Percentiles rank a stretch among this genome's conserved stretches.
phyloP scores from a whole-genome alignment of 64 coral and sea anemone species.

The Pocillopora damicornis region DNA sequence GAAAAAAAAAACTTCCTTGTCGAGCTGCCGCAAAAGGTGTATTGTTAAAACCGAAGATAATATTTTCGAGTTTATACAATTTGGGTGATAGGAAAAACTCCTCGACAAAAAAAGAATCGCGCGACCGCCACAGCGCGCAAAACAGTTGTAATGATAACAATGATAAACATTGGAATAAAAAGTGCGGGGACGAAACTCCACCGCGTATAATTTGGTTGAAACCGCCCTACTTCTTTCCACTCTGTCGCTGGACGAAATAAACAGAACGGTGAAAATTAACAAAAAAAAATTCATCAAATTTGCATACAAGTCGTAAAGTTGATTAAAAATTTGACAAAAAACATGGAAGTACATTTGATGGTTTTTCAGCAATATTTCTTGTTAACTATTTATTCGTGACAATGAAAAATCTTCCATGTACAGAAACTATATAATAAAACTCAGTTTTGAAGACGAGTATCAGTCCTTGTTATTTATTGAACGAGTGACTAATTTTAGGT shows the following conservation, averaged over 20 bases:
- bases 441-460: not conserved
- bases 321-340: conserved; percentile 13
- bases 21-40: not conserved
- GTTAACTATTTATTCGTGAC: conserved; percentile 22
- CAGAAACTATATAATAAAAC: conserved; percentile 20
- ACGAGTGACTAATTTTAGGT: not conserved
- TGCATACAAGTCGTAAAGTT: conserved; percentile 20
- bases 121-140: not conserved
- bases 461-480: not conserved
- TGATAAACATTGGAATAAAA: not conserved
- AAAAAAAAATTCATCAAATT: conserved; percentile 12
- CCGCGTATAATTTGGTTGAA: not conserved
- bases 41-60: conserved; percentile 20
- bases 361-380: conserved; percentile 20
- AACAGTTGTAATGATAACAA: not conserved
- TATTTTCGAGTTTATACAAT: conserved; percentile 27
- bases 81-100: not conserved
- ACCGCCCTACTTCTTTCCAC: not conserved
- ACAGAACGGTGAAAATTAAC: conserved; percentile 13
- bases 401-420: not conserved
- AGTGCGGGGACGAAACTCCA: not conserved
- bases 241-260: conserved; percentile 22
- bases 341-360: conserved; percentile 35
- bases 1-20: not conserved
- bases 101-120: not conserved